phyloP scores from a whole-genome alignment of 1,140 invertebrate genomes.

The Sweltsa coloradensis region DNA sequence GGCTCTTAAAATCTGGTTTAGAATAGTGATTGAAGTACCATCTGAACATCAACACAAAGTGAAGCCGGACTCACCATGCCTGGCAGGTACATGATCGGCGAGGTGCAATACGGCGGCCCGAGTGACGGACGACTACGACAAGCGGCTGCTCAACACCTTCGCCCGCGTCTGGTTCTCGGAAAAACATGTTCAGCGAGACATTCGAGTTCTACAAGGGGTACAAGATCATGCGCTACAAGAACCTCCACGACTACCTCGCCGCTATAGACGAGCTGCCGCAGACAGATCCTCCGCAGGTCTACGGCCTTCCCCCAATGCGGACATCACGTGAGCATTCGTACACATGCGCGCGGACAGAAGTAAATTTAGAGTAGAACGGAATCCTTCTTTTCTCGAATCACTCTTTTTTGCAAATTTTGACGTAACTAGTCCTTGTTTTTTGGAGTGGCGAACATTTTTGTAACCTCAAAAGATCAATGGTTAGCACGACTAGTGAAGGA shows the following conservation, averaged over 20 bases:
- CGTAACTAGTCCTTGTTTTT: no score
- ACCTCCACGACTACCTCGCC: conserved; percentile 40
- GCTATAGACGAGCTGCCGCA: conserved; percentile 45
- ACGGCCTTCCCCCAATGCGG: conserved; percentile 72
- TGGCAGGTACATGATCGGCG: conserved; percentile 79
- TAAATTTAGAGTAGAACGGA: no score
- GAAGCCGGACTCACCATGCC: no score
- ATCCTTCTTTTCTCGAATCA: no score
- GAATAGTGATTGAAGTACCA: no score
- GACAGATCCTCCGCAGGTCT: conserved; percentile 60
- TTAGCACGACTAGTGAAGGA: neutral
- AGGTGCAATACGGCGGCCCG: conserved; percentile 80
- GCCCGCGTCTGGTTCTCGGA: conserved; percentile 63
- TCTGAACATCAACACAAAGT: no score
- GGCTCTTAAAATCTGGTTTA: no score
- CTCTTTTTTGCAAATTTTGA: no score
- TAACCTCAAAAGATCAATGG: no score
- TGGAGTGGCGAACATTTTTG: no score
- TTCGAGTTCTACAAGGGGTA: conserved; percentile 67
- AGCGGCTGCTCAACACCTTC: conserved; percentile 39
- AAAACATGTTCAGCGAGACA: conserved; percentile 42
- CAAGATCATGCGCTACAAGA: conserved; percentile 40
- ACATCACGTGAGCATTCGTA: conserved; percentile 54
- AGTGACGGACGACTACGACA: conserved; percentile 77
- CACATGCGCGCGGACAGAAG: conserved; percentile 5